Base-by-base conservation (phyloP, 2,797 vertebrate genomes). In the Enteromius treurensis region DNA sequence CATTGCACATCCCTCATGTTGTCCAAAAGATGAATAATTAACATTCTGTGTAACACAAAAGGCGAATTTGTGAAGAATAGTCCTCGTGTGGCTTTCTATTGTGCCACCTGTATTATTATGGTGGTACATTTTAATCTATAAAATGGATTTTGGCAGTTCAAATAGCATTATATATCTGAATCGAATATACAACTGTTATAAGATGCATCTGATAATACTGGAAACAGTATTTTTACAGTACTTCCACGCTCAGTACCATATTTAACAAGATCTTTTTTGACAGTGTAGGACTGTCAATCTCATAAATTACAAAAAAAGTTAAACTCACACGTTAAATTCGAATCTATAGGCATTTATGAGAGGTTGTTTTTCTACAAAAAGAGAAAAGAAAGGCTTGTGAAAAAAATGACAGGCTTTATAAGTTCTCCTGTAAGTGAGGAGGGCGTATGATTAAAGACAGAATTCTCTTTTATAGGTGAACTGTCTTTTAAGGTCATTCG, bases 361-460 rank as follows among this genome's bases (percentile, higher is more conserved):
- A 75, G 14, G 10, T 53, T 0, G 0, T 5, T 49, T 45, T 19
- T 26, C 65, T 51, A 45, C 5, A 14, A 4, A 15, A 65, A 34
- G 9, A 42, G 40, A 42, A 42, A 42, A 42, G 40, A 42, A 76
- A 60, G 13, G 15, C 34, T 17, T 23, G n/a, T 15, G 53, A 60
- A 29, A 29, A 62, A 62, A 58, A 58, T 7, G 26, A 29, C 26
- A 29, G 60, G 3, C 23, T 45, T 62, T 29, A 40, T 45, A 8
- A 55, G 58, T 76, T 42, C 51, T 76, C 51, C 73, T 76, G 34
- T 14, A 76, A 40, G 47, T 40, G 53, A 76, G n/a, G 74, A 64
- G 17, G 23, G 17, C 0, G 40, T 42, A 17, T 77, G 64, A 77
- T 64, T 77, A 19, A 64, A 64, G 75, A 64, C 75, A 15, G 75